These are phyloP conservation scores for Psittacula derbiana DNA, from an alignment of 2,797 vertebrate genomes.

Conservation along the genomic window DNA sequence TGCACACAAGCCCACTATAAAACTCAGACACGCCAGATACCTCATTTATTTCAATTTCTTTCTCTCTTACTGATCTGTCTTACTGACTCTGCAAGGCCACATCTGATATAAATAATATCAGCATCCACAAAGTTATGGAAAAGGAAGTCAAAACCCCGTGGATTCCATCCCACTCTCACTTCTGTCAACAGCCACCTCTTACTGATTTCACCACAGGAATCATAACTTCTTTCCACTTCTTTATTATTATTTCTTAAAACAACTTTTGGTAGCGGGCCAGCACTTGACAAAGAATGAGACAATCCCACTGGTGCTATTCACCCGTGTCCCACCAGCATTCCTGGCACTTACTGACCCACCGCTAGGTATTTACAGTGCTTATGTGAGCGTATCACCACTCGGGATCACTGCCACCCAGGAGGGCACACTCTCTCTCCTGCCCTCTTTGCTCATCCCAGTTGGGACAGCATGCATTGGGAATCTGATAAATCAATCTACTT, in stretches of 20 bases:
- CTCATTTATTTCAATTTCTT: not conserved
- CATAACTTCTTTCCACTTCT: not conserved
- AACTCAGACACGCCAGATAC: not conserved
- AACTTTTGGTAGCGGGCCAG: not conserved
- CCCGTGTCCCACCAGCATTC: not conserved
- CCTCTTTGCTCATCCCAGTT: not conserved
- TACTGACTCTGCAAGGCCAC: not conserved
- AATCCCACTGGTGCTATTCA: not conserved
- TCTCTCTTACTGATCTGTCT: not conserved
- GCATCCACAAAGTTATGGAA: not conserved
- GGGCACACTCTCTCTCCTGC: not conserved
- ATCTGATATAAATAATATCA: constrained; percentile 14
- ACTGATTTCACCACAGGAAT: constrained; percentile 1
- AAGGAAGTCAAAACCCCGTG: not conserved
- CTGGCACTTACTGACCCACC: rapidly evolving
- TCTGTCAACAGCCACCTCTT: not conserved
- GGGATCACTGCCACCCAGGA: not conserved
- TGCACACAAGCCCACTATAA: not conserved
- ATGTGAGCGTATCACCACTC: not conserved
- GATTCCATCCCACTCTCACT: not conserved
- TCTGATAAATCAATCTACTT: not conserved
- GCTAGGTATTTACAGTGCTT: not conserved
- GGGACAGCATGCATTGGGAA: rapidly evolving
- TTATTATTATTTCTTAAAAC: constrained; percentile 5
- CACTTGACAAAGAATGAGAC: not conserved